phyloP scores from a whole-genome alignment of 2,888 invertebrate genomes.

The Beris chalybata region DNA sequence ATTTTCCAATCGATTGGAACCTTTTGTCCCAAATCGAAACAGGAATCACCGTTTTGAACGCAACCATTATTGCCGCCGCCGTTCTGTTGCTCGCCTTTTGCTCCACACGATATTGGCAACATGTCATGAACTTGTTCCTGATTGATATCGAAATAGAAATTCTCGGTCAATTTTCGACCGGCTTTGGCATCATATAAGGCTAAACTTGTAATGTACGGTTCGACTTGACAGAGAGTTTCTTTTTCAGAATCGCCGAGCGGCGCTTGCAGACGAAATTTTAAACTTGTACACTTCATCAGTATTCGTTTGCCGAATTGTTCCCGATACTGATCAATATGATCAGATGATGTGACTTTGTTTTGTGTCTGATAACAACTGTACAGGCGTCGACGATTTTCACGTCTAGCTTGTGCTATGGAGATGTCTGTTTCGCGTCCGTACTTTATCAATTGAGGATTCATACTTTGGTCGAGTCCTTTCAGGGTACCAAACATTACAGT shows the following conservation, averaged over 20 bases:
- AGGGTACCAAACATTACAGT: conserved; percentile 76
- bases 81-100: conserved; percentile 38
- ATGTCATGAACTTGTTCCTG: conserved; percentile 69
- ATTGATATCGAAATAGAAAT: conserved; percentile 89
- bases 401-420: conserved; percentile 78
- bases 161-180: conserved; percentile 87
- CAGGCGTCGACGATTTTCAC: conserved; percentile 77
- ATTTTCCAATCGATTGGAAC: conserved; percentile 76
- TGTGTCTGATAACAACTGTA: conserved; percentile 68
- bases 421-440: conserved; percentile 90
- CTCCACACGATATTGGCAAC: conserved; percentile 49
- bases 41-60: conserved; percentile 3
- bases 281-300: conserved; percentile 78
- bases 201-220: conserved; percentile 90
- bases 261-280: conserved; percentile 83
- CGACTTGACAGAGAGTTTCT: conserved; percentile 72
- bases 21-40: conserved; percentile 48
- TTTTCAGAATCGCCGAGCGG: conserved; percentile 71
- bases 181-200: conserved; percentile 88
- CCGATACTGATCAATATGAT: conserved; percentile 73
- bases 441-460: conserved; percentile 88
- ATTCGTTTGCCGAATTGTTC: conserved; percentile 88
- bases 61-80: conserved; percentile 32
- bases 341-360: conserved; percentile 54
- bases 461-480: conserved; percentile 86